Conservation (phyloP, 2,797 vertebrate genomes). For the Columba guinea region DNA sequence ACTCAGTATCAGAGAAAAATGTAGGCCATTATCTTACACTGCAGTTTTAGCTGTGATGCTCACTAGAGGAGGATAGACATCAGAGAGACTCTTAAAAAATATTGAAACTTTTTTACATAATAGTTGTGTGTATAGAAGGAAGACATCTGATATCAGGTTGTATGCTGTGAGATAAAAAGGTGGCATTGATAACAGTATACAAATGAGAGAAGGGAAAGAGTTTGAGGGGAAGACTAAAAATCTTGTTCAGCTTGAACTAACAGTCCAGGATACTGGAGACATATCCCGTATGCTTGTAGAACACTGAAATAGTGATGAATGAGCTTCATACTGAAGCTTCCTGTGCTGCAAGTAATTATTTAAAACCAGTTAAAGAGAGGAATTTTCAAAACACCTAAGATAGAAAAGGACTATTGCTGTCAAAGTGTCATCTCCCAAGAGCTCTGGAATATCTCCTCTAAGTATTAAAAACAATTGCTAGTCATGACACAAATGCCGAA, state of each 20-base stretch:
- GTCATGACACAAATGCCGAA: slow-evolving; percentile 9
- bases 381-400: not conserved
- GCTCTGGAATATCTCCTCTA: not conserved
- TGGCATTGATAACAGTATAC: not conserved
- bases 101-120: not conserved
- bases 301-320: not conserved
- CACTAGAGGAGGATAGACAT: not conserved
- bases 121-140: not conserved
- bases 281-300: not conserved
- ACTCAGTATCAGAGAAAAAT: not conserved
- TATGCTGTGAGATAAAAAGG: not conserved
- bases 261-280: not conserved
- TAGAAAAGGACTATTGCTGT: not conserved
- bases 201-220: not conserved
- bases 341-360: not conserved
- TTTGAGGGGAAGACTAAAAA: not conserved
- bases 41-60: not conserved
- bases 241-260: not conserved
- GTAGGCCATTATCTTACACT: not conserved
- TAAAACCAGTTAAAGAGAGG: not conserved
- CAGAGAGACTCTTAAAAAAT: not conserved
- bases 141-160: not conserved
- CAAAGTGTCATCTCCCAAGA: not conserved
- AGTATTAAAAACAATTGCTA: slow-evolving; percentile 33
- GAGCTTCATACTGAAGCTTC: not conserved